Evolutionary conservation across 1,140 invertebrate species (phyloP).

Genomic region (Atta texana): DNA sequence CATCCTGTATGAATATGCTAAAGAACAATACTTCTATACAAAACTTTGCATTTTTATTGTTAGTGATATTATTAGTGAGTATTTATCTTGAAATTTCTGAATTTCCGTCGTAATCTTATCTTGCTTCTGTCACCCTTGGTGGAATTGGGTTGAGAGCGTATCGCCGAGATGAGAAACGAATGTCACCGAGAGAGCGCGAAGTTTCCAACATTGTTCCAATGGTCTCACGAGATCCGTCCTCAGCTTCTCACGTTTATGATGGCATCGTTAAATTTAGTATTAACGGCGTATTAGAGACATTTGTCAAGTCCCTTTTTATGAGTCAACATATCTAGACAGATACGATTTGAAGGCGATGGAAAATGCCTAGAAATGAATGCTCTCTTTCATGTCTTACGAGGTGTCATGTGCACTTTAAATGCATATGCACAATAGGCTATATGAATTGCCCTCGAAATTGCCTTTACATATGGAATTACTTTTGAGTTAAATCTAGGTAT

Average conservation of each 20-base stretch:
- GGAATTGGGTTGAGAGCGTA: conserved; percentile 40
- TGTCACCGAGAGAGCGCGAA: conserved; percentile 40
- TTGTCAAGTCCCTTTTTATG: conserved; percentile 73
- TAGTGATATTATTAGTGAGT: not conserved
- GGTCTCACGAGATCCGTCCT: conserved; percentile 65
- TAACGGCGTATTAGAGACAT: conserved; percentile 76
- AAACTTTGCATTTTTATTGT: not conserved
- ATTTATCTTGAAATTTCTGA: conserved; percentile 38
- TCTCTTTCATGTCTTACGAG: conserved; percentile 12
- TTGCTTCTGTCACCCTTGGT: conserved; percentile 45
- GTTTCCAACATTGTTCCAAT: conserved; percentile 64
- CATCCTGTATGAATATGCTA: no score
- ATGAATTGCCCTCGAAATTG: no score
- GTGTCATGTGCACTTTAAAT: not conserved
- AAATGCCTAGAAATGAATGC: conserved; percentile 70
- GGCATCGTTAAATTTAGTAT: conserved; percentile 73
- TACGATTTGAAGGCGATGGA: conserved; percentile 49
- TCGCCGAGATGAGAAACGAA: conserved; percentile 57
- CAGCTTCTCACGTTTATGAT: conserved; percentile 65
- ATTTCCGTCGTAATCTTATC: conserved; percentile 38
- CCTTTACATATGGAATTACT: not conserved
- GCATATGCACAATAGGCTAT: not conserved
- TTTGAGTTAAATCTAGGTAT: not conserved
- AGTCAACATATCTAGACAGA: conserved; percentile 66
- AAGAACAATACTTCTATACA: not conserved